Base-by-base conservation (phyloP, 2,888 invertebrate species). In the Dicranocentrus wangi region DNA sequence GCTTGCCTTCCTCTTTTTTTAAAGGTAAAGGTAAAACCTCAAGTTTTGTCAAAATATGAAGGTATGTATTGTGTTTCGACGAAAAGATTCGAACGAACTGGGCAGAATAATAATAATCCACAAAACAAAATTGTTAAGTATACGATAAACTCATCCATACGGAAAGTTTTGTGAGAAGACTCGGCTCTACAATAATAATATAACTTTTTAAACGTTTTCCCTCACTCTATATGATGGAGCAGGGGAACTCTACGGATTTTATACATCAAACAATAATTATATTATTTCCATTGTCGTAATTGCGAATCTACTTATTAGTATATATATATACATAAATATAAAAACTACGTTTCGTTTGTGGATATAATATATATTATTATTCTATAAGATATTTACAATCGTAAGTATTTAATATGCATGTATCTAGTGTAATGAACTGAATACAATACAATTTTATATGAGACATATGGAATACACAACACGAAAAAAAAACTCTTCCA, bases 121-220 rank as follows among this genome's bases (percentile, higher is more conserved):
- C 47, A 19, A 27, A 43, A 47, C 39, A 65, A 42, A 42, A 25
- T 42, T 8, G 23, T 27, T 66, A 42, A 72, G 60, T 53, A 53
- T 71, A 53, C 25, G 51, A 66, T 66, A 51, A 60, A 77, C 61
- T 69, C 61, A 61, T 27, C 60, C 27, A 23, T 42, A 47, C 42
- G 51, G 53, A 69, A 60, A 77, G 61, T 7, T 77, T 77, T 77
- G 77, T 77, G 77, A 77, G 77, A 77, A 77, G 77, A 69, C 69
- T 66, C 69, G 58, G 19, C 17, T 28, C 43, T 66, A 42, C 51
- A 47, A 76, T 58, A 51, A 71, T 60, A 76, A 68, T 19, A 60
- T 63, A 23, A 42, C 21, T 63, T 63, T 63, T 63, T 42, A n/a
- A 66, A 28, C 51, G 8, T 28, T 51, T 53, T 53, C 19, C 17